A percentile compares a stretch with the other conserved stretches of the same genome.
Evolutionary conservation across 1,140 invertebrate genomes (phyloP).

Genomic region (Leptoteleia sp.): DNA sequence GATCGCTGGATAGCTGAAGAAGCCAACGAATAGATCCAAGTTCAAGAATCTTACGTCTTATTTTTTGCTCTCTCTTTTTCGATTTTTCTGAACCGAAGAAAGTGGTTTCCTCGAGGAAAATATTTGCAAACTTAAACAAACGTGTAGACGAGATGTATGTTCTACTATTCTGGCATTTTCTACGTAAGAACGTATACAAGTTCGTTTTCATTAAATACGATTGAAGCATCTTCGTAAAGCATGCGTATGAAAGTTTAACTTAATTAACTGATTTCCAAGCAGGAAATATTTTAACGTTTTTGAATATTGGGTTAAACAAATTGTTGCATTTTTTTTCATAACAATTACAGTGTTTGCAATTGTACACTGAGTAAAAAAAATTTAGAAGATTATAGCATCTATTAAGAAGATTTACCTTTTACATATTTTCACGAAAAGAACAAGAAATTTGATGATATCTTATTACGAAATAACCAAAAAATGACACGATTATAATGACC

Average conservation of each 20-base stretch:
- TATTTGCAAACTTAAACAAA: slow-evolving; percentile 33
- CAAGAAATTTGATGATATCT: too few relatives aligned
- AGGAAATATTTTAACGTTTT: too few relatives aligned
- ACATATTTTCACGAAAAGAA: too few relatives aligned
- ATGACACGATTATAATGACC: too few relatives aligned
- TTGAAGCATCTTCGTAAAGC: slow-evolving; percentile 22
- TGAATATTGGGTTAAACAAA: too few relatives aligned
- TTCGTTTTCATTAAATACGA: slow-evolving; percentile 21
- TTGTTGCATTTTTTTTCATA: too few relatives aligned
- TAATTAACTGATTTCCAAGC: too few relatives aligned
- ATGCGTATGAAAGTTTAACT: slow-evolving; percentile 13
- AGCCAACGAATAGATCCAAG: slow-evolving; percentile 11
- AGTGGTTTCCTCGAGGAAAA: slow-evolving; percentile 24
- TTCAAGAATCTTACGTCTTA: slow-evolving; percentile 29
- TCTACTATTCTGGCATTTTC: slow-evolving; percentile 4
- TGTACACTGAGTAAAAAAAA: too few relatives aligned
- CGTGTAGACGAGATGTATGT: slow-evolving; percentile 5
- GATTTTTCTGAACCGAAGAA: slow-evolving; percentile 9
- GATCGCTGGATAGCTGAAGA: not conserved
- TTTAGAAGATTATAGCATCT: too few relatives aligned
- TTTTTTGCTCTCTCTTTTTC: slow-evolving; percentile 17
- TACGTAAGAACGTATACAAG: slow-evolving; percentile 3
- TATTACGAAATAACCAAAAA: too few relatives aligned
- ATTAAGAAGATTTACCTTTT: too few relatives aligned
- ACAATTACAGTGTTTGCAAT: too few relatives aligned